These are phyloP conservation scores for Ochotona princeps DNA, from an alignment of 2,113 vertebrate species.

Conservation along the genomic window DNA sequence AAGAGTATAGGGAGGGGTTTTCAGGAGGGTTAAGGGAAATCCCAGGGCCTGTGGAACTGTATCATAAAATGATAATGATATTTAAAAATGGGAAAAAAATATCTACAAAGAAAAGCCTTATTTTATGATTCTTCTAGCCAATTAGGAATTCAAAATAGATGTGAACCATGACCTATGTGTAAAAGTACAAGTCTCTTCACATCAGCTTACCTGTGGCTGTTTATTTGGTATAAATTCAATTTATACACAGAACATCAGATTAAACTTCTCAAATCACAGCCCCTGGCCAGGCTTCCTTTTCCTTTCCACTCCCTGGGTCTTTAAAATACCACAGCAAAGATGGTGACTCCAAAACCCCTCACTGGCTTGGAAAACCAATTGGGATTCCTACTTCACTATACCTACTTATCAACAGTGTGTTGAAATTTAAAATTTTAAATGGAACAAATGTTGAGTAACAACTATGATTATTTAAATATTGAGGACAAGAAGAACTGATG, in stretches of 20 bases:
- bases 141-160: constrained; percentile 12
- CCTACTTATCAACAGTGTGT: background rate
- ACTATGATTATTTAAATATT: constrained; percentile 37
- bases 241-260: background rate
- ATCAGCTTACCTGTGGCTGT: background rate
- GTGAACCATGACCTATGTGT: background rate
- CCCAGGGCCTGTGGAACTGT: too few relatives aligned
- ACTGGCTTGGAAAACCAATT: background rate
- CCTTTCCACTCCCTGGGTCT: background rate
- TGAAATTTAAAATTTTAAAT: constrained; percentile 22
- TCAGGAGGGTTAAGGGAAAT: too few relatives aligned
- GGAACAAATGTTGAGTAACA: constrained; percentile 18
- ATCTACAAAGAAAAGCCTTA: background rate
- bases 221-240: constrained; percentile 2
- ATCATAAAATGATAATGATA: too few relatives aligned
- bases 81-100: background rate
- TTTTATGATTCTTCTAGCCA: background rate
- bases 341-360: background rate
- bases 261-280: constrained; percentile 29
- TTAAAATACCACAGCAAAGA: constrained; percentile 4
- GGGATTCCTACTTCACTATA: constrained; percentile 11
- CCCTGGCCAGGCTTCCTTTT: background rate
- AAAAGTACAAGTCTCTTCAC: background rate
- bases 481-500: background rate
- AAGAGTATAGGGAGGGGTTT: too few relatives aligned